Conservation (phyloP, 1,140 invertebrate genomes). For the Lasioglossum albipes region DNA sequence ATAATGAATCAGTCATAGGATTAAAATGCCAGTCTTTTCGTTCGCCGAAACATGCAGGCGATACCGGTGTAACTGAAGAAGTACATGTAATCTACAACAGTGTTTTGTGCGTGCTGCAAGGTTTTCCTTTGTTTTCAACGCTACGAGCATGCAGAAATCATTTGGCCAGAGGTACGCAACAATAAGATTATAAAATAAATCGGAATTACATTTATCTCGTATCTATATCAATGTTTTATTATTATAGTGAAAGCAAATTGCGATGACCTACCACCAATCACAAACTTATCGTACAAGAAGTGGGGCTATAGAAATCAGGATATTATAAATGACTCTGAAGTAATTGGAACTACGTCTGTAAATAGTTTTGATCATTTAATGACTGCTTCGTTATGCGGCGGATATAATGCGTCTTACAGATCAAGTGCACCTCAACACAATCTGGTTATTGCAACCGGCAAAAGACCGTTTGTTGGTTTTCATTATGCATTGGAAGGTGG, state of each 20-base stretch:
- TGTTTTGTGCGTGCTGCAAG: constrained; percentile 90
- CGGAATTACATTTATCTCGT: not conserved
- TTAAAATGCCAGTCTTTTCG: constrained; percentile 91
- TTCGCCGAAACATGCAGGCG: constrained; percentile 81
- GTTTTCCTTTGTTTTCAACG: constrained; percentile 90
- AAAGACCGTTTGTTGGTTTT: constrained; percentile 92
- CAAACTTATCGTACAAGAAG: constrained; percentile 88
- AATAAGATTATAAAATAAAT: not conserved
- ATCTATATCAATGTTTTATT: constrained; percentile 51
- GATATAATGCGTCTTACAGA: constrained; percentile 87
- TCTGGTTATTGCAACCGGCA: constrained; percentile 89
- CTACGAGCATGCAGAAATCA: constrained; percentile 90
- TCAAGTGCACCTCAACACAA: constrained; percentile 88
- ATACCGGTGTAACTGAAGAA: constrained; percentile 87
- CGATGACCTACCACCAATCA: constrained; percentile 82
- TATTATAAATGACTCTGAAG: constrained; percentile 87
- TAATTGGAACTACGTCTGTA: constrained; percentile 87
- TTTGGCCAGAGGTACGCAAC: constrained; percentile 86
- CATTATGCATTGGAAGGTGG: constrained; percentile 94
- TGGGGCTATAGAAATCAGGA: constrained; percentile 91
- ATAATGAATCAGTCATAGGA: constrained; percentile 88
- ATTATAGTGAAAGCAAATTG: constrained; percentile 87
- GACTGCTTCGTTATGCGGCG: constrained; percentile 89
- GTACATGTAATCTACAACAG: constrained; percentile 89
- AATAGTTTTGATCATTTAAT: constrained; percentile 93